phyloP scores from a whole-genome alignment of 2,113 vertebrate genomes.

The Bos indicus region DNA sequence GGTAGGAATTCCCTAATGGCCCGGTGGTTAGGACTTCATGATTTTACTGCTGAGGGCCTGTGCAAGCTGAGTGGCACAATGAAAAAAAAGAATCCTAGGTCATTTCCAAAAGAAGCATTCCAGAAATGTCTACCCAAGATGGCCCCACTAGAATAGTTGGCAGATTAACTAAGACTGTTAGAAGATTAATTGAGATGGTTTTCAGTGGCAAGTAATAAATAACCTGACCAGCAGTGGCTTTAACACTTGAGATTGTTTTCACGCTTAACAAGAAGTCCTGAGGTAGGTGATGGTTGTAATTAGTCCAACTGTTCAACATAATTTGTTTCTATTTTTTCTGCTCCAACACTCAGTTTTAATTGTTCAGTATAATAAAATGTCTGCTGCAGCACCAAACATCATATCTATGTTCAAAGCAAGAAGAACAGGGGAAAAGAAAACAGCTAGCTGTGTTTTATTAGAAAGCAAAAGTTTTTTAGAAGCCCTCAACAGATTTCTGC shows the following conservation, averaged over 20 bases:
- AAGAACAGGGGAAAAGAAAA: not conserved
- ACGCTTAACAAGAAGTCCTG: not conserved
- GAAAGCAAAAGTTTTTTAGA: not conserved
- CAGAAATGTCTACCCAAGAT: not conserved
- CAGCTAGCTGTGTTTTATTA: not conserved
- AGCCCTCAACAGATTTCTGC: not conserved
- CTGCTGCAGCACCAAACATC: not conserved
- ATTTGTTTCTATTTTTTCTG: slow-evolving; percentile 13
- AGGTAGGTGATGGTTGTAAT: not conserved
- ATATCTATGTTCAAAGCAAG: not conserved
- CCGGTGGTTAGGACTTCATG: not conserved
- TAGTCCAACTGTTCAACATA: not conserved
- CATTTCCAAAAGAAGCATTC: not conserved
- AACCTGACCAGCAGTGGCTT: not conserved
- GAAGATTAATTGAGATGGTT: not conserved
- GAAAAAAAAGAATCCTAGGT: not conserved
- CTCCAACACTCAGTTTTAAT: not conserved
- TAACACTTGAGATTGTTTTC: not conserved
- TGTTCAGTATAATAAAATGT: not conserved
- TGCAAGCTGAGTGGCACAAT: not conserved
- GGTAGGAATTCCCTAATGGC: not conserved
- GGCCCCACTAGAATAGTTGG: not conserved
- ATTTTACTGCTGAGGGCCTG: not conserved
- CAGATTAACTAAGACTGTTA: not conserved
- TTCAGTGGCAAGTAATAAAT: not conserved